Conservation (phyloP, 1,140 invertebrate genomes). For the Bacillus rossius region DNA sequence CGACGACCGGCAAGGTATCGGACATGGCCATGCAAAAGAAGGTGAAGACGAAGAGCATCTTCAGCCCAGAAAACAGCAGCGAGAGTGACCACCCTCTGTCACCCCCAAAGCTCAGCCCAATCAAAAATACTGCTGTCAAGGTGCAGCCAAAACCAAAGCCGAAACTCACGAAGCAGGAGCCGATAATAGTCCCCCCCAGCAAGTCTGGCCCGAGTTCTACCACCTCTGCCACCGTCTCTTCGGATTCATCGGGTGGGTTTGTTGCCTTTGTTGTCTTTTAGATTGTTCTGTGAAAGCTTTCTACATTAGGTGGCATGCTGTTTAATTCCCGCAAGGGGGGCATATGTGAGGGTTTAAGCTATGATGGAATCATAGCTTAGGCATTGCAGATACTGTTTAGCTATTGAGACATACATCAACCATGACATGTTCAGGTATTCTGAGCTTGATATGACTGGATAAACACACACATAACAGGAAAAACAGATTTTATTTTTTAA, state of each 20-base stretch:
- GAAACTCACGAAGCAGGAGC: conserved; percentile 36
- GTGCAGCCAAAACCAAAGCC: conserved; percentile 27
- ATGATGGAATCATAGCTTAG: too few species aligned
- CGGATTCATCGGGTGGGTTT: conserved; percentile 27
- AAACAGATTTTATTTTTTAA: too few species aligned
- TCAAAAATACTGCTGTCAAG: conserved; percentile 20
- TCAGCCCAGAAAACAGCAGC: conserved; percentile 74
- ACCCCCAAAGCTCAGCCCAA: conserved; percentile 32
- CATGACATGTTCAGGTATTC: too few species aligned
- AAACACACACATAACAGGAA: too few species aligned
- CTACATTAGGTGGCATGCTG: too few species aligned
- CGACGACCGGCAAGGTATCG: conserved; percentile 29
- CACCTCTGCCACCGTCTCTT: conserved; percentile 24
- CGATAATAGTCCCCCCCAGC: conserved; percentile 12
- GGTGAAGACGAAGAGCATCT: conserved; percentile 72
- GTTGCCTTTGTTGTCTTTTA: not conserved
- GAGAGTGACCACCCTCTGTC: conserved; percentile 53
- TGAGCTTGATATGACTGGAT: too few species aligned
- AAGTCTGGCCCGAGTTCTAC: conserved; percentile 40
- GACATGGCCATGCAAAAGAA: conserved; percentile 45
- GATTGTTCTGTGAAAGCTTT: too few species aligned
- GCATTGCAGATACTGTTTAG: too few species aligned
- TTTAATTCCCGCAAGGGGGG: too few species aligned
- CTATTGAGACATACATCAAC: too few species aligned
- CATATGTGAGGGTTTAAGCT: too few species aligned